These are phyloP conservation scores for Chelonoidis abingdonii DNA, from an alignment of 2,113 vertebrate genomes.

Conservation along the genomic window DNA sequence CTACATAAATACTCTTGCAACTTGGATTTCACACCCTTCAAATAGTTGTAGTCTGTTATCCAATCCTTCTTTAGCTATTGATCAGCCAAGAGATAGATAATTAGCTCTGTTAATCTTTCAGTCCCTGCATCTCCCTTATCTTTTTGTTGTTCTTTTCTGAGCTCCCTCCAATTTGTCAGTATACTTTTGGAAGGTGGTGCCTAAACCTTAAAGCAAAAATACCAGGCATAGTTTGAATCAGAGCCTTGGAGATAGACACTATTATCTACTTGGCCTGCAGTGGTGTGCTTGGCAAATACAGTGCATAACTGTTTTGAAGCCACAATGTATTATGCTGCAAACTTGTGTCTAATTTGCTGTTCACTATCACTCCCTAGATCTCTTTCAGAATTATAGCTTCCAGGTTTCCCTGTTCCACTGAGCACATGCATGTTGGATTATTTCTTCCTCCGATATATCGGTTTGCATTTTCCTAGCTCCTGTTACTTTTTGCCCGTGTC, in stretches of 20 bases:
- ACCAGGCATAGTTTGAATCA: neutral
- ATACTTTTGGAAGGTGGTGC: neutral
- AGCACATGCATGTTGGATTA: fast-evolving
- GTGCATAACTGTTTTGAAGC: fast-evolving
- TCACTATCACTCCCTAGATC: neutral
- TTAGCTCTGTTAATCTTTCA: neutral
- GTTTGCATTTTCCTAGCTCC: neutral
- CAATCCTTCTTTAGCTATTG: neutral
- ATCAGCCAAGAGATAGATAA: neutral
- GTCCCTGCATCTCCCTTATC: neutral
- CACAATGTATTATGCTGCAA: neutral
- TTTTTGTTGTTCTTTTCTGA: neutral
- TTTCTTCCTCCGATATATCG: neutral
- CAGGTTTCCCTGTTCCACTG: neutral
- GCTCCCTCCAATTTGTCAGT: neutral
- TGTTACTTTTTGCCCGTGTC: neutral
- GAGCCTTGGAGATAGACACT: neutral
- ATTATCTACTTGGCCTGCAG: neutral
- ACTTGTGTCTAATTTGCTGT: neutral
- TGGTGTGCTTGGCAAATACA: neutral
- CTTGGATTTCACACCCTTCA: neutral
- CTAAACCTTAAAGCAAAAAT: neutral
- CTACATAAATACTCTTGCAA: neutral
- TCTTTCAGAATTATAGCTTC: neutral
- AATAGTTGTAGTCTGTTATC: neutral